Evolutionary conservation across 2,113 vertebrate species (phyloP).

Genomic region (Bucco capensis): DNA sequence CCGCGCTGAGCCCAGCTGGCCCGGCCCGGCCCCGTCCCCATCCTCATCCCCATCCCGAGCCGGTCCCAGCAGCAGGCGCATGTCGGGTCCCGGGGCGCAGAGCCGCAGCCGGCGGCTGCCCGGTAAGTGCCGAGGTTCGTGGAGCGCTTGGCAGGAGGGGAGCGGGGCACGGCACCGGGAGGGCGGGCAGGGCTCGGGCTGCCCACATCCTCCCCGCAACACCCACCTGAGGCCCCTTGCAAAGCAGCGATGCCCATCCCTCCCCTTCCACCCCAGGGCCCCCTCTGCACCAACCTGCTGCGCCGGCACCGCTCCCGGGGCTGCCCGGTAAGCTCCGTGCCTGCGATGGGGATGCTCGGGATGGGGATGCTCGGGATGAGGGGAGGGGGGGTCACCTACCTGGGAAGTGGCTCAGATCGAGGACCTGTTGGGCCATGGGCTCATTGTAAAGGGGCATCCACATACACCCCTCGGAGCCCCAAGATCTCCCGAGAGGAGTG

Average conservation of each 20-base stretch:
- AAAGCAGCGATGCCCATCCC: background rate
- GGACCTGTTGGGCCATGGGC: background rate
- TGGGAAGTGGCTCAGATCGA: background rate
- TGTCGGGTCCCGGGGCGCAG: slow-evolving; percentile 30
- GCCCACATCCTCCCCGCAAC: background rate
- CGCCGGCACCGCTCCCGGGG: background rate
- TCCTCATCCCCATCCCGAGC: background rate
- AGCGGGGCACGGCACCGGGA: background rate
- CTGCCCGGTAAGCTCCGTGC: background rate
- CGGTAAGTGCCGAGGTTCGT: background rate
- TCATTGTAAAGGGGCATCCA: background rate
- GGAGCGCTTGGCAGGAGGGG: background rate
- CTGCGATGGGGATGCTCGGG: background rate
- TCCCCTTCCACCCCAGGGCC: too few species aligned
- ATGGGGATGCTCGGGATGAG: background rate
- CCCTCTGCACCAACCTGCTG: background rate
- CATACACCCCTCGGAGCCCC: background rate
- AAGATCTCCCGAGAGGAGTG: background rate
- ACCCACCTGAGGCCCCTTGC: background rate
- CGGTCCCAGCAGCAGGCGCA: background rate
- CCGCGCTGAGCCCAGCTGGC: background rate
- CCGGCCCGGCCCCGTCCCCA: background rate
- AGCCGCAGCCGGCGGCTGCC: slow-evolving; percentile 37
- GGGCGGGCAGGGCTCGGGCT: background rate
- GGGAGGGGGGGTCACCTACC: background rate